Evolutionary conservation across 2,888 invertebrate species (phyloP).

Genomic region (Melitaea athalia): DNA sequence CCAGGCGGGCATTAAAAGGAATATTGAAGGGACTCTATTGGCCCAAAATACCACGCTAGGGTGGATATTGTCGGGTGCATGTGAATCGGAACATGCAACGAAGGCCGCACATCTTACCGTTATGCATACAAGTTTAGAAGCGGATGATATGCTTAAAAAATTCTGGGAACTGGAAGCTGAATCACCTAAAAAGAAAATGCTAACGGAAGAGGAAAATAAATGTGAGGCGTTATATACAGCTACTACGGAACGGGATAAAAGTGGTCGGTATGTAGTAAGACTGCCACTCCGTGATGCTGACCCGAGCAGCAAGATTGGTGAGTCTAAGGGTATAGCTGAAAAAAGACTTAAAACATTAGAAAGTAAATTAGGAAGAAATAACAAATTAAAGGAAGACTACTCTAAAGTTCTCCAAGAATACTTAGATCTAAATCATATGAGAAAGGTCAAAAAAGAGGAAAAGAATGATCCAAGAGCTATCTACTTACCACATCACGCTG

Average conservation of each 20-base stretch:
- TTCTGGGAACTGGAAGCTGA: conserved; percentile 3
- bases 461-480: not conserved
- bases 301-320: not conserved
- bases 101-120: not conserved
- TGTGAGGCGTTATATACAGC: not conserved
- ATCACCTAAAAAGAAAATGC: not conserved
- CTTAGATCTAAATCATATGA: not conserved
- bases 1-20: not conserved
- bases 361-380: not conserved
- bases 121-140: not conserved
- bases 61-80: not conserved
- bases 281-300: not conserved
- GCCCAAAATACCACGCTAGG: not conserved
- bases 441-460: not conserved
- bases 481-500: not conserved
- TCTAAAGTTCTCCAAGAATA: not conserved
- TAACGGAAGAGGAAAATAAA: not conserved
- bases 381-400: not conserved
- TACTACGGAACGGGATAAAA: not conserved
- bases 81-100: not conserved
- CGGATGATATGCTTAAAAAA: not conserved
- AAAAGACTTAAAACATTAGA: not conserved
- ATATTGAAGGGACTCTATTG: not conserved
- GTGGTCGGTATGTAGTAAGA: not conserved
- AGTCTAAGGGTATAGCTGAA: not conserved